These are phyloP conservation scores for Pampus argenteus DNA, from an alignment of 2,797 vertebrate species.

Conservation along the genomic window DNA sequence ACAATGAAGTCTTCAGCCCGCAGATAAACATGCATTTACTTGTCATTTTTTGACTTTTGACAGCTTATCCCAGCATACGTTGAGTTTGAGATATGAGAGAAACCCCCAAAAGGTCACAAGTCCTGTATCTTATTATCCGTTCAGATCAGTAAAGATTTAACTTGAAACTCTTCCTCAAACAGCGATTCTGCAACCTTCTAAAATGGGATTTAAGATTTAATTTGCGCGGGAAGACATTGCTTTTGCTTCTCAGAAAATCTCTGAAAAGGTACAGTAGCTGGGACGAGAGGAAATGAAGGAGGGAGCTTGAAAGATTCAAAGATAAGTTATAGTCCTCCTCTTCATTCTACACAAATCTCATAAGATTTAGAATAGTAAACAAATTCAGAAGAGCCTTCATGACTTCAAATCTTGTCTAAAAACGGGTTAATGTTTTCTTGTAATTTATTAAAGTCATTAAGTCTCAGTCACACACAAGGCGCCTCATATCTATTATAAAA, in stretches of 20 bases:
- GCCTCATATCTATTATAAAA: conserved; percentile 52
- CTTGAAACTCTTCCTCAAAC: conserved; percentile 13
- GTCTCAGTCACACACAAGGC: conserved; percentile 24
- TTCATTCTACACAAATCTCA: conserved; percentile 46
- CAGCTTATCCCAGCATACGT: background rate
- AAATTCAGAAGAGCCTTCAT: conserved; percentile 27
- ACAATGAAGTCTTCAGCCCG: background rate
- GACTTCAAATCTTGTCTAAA: conserved; percentile 36
- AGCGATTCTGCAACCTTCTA: conserved; percentile 27
- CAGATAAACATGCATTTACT: too few relatives aligned
- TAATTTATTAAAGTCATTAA: conserved; percentile 30
- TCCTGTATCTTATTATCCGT: background rate
- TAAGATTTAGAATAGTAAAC: conserved; percentile 58
- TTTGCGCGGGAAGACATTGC: conserved; percentile 18
- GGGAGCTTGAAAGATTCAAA: conserved; percentile 33
- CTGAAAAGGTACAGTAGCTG: conserved; percentile 21
- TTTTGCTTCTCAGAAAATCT: background rate
- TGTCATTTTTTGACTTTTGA: conserved; percentile 3
- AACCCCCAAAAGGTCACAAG: background rate
- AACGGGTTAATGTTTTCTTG: conserved; percentile 19
- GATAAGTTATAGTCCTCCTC: background rate
- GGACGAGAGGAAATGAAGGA: conserved; percentile 28
- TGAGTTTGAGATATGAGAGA: conserved; percentile 7
- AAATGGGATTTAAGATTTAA: conserved; percentile 28
- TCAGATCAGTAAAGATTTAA: background rate